Evolutionary conservation across 1,140 invertebrate genomes (phyloP), one percentile per base, ranked within the genome.

Genomic region (Aphis craccivora): DNA sequence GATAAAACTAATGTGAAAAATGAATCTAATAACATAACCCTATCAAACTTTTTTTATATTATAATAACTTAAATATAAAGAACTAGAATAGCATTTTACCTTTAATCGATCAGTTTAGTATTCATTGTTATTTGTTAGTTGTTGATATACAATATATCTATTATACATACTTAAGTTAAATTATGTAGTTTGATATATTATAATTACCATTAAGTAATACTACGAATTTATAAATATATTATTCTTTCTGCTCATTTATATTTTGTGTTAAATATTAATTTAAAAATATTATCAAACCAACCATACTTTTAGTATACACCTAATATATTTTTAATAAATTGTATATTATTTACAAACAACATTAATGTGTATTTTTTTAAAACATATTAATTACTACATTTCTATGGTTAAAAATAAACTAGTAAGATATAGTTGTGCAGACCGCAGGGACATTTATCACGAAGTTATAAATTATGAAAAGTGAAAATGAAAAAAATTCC

Each of bases 351-450:
- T 35, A 76, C 60, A n/a, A n/a, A 0, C 11, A 9, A 25, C 55
- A 60, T 76, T 76, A 30, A 5, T 0, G 14, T 0, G 30, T 76
- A n/a, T 40, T 40, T 76, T n/a, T 76, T 45, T 45, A 67, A 67
- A 67, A 67, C 30, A 18, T 67, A n/a, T n/a, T 18, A n/a, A n/a
- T 14, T n/a, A 6, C 6, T 76, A 76, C 0, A 76, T 76, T 76
- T n/a, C 30, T 76, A n/a, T 76, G 30, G 60, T 76, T 76, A 76
- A 76, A 76, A 76, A 76, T 76, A 76, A 76, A 76, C n/a, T n/a
- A 14, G 30, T 76, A 76, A 76, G 60, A 76, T n/a, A 2, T 11
- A 67, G 25, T 67, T 9, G 3, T n/a, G 14, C 11, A n/a, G 9
- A 18, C 30, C 55, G 30, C n/a, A n/a, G 55, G 1, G 25, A 30